A percentile compares a stretch with the other conserved stretches of the same genome.
Conservation (phyloP, 2,888 invertebrate genomes). For the Heliconius aoede region DNA sequence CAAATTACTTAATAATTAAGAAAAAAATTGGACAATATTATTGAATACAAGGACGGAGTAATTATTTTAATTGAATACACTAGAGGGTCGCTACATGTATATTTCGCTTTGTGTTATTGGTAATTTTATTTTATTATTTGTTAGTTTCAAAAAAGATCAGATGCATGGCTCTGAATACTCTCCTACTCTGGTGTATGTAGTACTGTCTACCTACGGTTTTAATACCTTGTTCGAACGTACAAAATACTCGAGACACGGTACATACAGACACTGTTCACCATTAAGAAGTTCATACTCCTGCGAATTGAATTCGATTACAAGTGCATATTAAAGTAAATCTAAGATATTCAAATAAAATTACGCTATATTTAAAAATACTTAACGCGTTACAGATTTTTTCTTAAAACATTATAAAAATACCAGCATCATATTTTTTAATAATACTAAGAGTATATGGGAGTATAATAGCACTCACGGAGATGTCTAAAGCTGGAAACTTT, state of each 20-base stretch:
- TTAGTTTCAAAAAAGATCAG: too few relatives aligned
- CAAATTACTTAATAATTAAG: conserved; percentile 14
- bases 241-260: too few relatives aligned
- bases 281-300: too few relatives aligned
- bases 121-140: too few relatives aligned
- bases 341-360: background rate
- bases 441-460: background rate
- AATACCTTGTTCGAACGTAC: too few relatives aligned
- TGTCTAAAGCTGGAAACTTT: conserved; percentile 38
- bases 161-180: too few relatives aligned
- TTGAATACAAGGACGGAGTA: background rate
- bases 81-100: background rate
- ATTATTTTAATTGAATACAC: conserved; percentile 8
- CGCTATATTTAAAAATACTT: background rate
- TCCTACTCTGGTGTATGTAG: too few relatives aligned
- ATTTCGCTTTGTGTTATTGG: too few relatives aligned
- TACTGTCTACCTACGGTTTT: too few relatives aligned
- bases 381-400: background rate
- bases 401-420: background rate
- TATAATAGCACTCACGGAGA: conserved; percentile 29
- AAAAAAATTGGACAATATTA: conserved; percentile 5
- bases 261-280: too few relatives aligned
- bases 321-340: background rate
- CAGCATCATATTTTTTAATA: conserved; percentile 3
- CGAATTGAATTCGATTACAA: too few relatives aligned